Evolutionary conservation across 92 coral and sea anemone genomes (phyloP).

Genomic region (Palythoa grandis): DNA sequence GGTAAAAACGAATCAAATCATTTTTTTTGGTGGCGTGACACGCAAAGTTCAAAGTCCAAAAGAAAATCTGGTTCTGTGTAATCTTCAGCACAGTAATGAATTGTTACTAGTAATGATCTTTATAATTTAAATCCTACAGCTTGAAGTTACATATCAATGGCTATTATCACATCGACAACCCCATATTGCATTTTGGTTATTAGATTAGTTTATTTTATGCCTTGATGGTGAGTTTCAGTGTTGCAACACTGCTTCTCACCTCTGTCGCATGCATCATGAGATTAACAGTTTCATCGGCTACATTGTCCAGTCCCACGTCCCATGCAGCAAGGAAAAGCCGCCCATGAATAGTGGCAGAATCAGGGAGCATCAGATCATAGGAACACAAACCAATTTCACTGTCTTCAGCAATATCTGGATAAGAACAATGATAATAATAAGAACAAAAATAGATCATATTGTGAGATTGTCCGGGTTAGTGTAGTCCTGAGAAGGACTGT

Average conservation of each 20-base stretch:
- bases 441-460: too few relatives aligned
- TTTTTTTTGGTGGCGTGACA: too few relatives aligned
- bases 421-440: neutral
- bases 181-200: neutral
- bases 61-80: too few relatives aligned
- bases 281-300: conserved; percentile 88
- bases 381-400: conserved; percentile 96
- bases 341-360: conserved; percentile 93
- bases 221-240: neutral
- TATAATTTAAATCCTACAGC: too few relatives aligned
- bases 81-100: too few relatives aligned
- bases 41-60: too few relatives aligned
- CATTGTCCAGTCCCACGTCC: conserved; percentile 96
- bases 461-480: too few relatives aligned
- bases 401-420: conserved; percentile 84
- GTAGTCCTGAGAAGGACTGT: too few relatives aligned
- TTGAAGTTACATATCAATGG: too few relatives aligned
- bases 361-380: conserved; percentile 94
- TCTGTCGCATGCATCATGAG: conserved; percentile 88
- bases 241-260: conserved; percentile 46
- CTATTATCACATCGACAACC: too few relatives aligned
- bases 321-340: conserved; percentile 96
- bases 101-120: too few relatives aligned
- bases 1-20: too few relatives aligned
- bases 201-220: neutral